phyloP scores from a whole-genome alignment of 2,797 vertebrate genomes.

The Spinibarbus caldwelli region DNA sequence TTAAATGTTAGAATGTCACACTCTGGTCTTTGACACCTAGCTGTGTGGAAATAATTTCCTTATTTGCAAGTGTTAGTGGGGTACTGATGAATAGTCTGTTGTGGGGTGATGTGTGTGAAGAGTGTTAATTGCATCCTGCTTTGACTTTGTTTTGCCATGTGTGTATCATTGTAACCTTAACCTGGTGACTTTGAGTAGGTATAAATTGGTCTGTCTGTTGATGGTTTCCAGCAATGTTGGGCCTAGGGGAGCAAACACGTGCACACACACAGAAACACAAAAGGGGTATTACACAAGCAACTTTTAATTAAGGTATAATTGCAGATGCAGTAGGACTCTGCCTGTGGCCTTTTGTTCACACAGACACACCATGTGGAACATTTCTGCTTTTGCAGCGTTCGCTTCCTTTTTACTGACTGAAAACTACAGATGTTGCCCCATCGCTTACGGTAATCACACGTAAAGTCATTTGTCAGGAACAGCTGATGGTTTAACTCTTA shows the following conservation, averaged over 20 bases:
- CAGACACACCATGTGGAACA: slow-evolving; percentile 1
- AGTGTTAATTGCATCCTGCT: slow-evolving; percentile 60
- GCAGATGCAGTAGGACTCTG: slow-evolving; percentile 43
- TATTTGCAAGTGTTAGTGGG: slow-evolving; percentile 37
- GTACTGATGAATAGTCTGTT: slow-evolving; percentile 24
- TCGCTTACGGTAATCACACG: slow-evolving; percentile 3
- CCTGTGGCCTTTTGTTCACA: slow-evolving; percentile 27
- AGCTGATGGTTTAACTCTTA: slow-evolving; percentile 27
- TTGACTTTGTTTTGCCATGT: slow-evolving; percentile 59
- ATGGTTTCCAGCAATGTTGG: slow-evolving; percentile 48
- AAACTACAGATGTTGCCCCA: slow-evolving; percentile 17
- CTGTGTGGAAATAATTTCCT: slow-evolving; percentile 43
- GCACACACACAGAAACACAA: slow-evolving; percentile 6
- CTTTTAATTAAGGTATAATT: slow-evolving; percentile 55
- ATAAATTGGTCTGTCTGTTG: slow-evolving; percentile 28
- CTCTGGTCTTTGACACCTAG: slow-evolving; percentile 15
- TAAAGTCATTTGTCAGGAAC: slow-evolving; percentile 16
- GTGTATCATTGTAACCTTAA: slow-evolving; percentile 60
- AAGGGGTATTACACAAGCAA: slow-evolving; percentile 37
- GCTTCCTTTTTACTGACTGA: slow-evolving; percentile 49
- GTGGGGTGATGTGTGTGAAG: slow-evolving; percentile 46
- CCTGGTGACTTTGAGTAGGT: slow-evolving; percentile 38
- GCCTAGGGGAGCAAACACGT: neutral
- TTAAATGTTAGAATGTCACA: slow-evolving; percentile 10
- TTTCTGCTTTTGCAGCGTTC: slow-evolving; percentile 50